Conservation (phyloP, 2,113 vertebrate genomes). For the Phrynosoma platyrhinos region DNA sequence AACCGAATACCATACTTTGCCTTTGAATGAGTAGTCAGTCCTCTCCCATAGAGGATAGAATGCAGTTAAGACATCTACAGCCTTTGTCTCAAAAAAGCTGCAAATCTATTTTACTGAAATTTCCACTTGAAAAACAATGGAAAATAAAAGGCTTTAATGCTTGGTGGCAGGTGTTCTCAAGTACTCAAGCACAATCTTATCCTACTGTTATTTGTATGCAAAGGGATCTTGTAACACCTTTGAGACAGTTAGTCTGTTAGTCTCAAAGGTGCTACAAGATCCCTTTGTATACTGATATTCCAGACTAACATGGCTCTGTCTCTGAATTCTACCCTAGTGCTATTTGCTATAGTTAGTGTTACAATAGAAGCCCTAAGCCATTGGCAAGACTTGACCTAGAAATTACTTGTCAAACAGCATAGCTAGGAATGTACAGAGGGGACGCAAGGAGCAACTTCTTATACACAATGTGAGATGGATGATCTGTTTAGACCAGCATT, state of each 20-base stretch:
- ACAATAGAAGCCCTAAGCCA: rapidly evolving
- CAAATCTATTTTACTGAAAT: neutral
- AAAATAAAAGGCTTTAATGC: neutral
- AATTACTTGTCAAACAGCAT: constrained; percentile 15
- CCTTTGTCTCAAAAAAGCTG: neutral
- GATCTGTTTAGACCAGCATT: neutral
- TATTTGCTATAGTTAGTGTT: neutral
- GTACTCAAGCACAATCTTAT: neutral
- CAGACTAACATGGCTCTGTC: no score
- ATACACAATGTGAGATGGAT: neutral
- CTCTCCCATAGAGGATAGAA: neutral
- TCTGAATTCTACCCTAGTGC: rapidly evolving
- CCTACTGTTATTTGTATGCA: rapidly evolving
- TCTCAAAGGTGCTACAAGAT: no score
- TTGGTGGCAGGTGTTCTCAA: neutral
- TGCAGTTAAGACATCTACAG: neutral
- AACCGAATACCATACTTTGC: neutral
- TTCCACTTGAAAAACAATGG: neutral
- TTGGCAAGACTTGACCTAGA: constrained; percentile 1
- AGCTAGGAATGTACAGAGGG: neutral
- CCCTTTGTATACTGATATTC: no score
- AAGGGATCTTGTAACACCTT: no score
- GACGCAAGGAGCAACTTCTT: neutral
- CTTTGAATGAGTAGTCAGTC: neutral
- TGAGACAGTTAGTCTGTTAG: no score